Evolutionary conservation across 2,113 vertebrate genomes (phyloP).

Genomic region (Grammomys dolichurus): DNA sequence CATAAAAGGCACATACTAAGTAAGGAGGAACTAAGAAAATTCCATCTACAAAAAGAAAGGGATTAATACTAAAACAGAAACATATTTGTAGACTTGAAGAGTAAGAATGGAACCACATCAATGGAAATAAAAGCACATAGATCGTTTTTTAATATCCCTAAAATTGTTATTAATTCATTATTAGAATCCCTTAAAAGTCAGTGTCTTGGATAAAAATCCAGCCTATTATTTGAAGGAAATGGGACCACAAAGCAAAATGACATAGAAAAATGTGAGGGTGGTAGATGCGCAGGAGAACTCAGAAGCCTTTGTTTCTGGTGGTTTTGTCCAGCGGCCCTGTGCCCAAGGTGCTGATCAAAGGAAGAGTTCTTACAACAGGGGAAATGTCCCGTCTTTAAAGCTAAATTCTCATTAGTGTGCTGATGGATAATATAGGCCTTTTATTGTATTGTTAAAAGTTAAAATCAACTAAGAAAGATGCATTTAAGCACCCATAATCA

Average conservation of each 20-base stretch:
- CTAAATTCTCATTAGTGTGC: background rate
- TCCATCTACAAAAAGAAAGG: background rate
- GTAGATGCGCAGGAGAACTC: background rate
- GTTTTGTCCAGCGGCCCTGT: background rate
- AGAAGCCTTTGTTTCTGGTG: background rate
- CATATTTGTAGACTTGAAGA: conserved; percentile 25
- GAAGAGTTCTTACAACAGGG: background rate
- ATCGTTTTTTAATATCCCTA: background rate
- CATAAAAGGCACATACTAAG: background rate
- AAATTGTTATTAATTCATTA: background rate
- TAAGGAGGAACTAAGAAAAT: conserved; percentile 26
- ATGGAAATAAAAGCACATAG: background rate
- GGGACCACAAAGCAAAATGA: background rate
- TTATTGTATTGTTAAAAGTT: conserved; percentile 8
- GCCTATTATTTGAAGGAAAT: background rate
- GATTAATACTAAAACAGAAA: conserved; percentile 10
- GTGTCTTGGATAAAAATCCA: background rate
- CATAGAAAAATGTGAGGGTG: background rate
- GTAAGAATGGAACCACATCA: background rate
- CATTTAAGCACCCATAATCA: background rate
- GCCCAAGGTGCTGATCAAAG: background rate
- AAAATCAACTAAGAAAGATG: conserved; percentile 1
- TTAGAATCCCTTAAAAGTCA: background rate
- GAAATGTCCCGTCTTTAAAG: background rate
- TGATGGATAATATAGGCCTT: background rate